These are phyloP conservation scores for Lepus europaeus DNA, from an alignment of 2,113 vertebrate genomes.

Conservation along the genomic window DNA sequence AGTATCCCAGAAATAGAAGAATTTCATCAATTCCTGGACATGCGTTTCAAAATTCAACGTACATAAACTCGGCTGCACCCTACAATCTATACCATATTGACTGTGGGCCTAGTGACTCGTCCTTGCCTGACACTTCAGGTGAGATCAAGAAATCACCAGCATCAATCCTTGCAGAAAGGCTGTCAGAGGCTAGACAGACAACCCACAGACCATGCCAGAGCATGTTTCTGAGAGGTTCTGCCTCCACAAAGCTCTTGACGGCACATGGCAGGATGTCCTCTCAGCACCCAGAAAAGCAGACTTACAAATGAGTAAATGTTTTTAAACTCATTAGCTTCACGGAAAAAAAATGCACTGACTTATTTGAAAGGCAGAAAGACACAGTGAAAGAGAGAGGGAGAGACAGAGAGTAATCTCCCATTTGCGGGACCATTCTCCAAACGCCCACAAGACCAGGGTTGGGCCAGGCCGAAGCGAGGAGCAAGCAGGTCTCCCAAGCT, in stretches of 20 bases:
- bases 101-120: not conserved
- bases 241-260: not conserved
- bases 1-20: constrained; percentile 1
- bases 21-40: not conserved
- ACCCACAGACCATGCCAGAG: not conserved
- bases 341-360: no score
- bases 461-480: no score
- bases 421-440: no score
- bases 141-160: not conserved
- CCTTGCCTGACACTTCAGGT: not conserved
- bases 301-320: no score
- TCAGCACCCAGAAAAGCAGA: no score
- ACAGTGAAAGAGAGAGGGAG: no score
- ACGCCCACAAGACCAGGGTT: no score
- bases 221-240: not conserved
- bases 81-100: constrained; percentile 3
- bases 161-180: not conserved
- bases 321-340: no score
- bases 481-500: no score
- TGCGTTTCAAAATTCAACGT: not conserved
- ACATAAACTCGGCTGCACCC: not conserved
- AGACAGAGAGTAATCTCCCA: no score
- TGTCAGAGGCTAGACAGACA: not conserved
- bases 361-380: no score
- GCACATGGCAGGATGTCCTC: not conserved